Percentiles rank a stretch among this genome's conserved stretches.
Conservation (phyloP, 2,888 invertebrate genomes). For the Temnothorax ravouxi region DNA sequence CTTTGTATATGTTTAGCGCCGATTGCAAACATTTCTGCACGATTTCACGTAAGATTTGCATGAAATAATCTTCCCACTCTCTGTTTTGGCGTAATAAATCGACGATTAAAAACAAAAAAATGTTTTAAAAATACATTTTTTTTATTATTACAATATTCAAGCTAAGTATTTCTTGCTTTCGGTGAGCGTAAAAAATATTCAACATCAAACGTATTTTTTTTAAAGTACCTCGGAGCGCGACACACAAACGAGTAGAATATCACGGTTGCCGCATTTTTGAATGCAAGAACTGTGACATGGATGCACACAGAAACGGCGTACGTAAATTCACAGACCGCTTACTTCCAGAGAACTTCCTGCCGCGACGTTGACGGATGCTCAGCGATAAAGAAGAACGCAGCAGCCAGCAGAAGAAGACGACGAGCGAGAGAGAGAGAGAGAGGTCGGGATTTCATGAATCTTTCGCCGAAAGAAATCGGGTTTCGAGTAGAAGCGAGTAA, state of each 20-base stretch:
- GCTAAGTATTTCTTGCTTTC: neutral
- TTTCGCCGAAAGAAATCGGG: constrained; percentile 57
- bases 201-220: constrained; percentile 25
- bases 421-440: constrained; percentile 1
- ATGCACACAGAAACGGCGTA: constrained; percentile 34
- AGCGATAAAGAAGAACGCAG: constrained; percentile 48
- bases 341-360: constrained; percentile 53
- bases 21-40: constrained; percentile 2
- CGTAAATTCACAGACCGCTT: constrained; percentile 51
- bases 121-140: neutral
- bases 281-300: constrained; percentile 56
- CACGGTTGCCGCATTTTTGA: constrained; percentile 54
- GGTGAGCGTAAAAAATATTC: constrained; percentile 32
- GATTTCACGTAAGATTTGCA: neutral
- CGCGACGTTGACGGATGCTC: constrained; percentile 65
- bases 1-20: neutral
- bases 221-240: neutral
- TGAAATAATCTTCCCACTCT: neutral
- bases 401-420: constrained; percentile 18
- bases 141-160: neutral
- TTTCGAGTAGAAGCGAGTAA: constrained; percentile 58
- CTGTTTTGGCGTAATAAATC: neutral
- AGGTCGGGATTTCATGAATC: constrained; percentile 64
- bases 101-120: neutral
- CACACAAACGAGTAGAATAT: constrained; percentile 32